phyloP scores from a whole-genome alignment of 2,888 invertebrate species.

The Diadromus collaris region DNA sequence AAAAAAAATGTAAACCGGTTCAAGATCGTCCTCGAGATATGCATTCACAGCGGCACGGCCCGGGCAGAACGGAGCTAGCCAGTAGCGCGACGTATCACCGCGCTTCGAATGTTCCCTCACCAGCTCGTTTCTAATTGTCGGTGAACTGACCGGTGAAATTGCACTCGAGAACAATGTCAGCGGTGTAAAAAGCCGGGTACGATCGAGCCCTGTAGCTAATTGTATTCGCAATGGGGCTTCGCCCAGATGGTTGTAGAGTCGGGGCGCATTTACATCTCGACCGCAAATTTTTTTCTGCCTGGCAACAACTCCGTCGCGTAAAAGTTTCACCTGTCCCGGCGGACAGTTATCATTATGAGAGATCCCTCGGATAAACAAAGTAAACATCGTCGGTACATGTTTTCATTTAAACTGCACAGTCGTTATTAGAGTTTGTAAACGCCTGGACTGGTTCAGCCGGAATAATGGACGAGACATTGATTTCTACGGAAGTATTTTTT shows the following conservation, averaged over 20 bases:
- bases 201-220: neutral
- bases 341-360: too few species aligned
- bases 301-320: too few species aligned
- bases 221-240: constrained; percentile 18
- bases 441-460: too few species aligned
- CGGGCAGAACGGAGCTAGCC: constrained; percentile 1
- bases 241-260: neutral
- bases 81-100: constrained; percentile 22
- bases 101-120: neutral
- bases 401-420: too few species aligned
- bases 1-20: constrained; percentile 12
- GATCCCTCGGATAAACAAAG: too few species aligned
- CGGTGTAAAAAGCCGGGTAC: constrained; percentile 2
- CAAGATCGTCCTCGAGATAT: constrained; percentile 35
- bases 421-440: too few species aligned
- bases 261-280: neutral
- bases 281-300: too few species aligned
- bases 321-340: too few species aligned
- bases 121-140: constrained; percentile 9
- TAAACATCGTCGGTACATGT: too few species aligned
- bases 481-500: too few species aligned
- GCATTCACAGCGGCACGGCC: neutral
- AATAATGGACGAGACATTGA: too few species aligned
- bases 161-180: neutral
- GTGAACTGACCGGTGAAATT: neutral